These are phyloP conservation scores for Scaptomyza cyrtandrae DNA, from an alignment of 2,888 invertebrate genomes.

Conservation along the genomic window DNA sequence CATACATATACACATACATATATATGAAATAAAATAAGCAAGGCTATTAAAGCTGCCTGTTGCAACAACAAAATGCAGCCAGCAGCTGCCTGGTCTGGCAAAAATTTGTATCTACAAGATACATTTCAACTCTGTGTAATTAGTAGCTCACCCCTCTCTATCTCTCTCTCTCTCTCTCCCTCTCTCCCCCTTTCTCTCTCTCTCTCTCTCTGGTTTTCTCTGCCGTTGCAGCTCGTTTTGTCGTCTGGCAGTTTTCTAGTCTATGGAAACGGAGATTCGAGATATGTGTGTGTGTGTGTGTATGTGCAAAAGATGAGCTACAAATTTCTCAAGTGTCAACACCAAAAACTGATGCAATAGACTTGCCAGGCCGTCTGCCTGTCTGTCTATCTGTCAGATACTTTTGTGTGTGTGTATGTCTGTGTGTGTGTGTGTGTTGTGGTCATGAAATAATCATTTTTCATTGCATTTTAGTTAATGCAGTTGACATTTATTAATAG, in stretches of 20 bases:
- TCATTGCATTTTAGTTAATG: slow-evolving; percentile 74
- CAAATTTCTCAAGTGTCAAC: slow-evolving; percentile 85
- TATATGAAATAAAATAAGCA: slow-evolving; percentile 4
- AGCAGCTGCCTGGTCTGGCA: slow-evolving; percentile 16
- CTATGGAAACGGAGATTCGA: slow-evolving; percentile 60
- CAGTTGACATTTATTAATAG: slow-evolving; percentile 74
- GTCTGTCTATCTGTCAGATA: slow-evolving; percentile 47
- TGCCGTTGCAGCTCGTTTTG: slow-evolving; percentile 20
- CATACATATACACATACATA: slow-evolving; percentile 42
- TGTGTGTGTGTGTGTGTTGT: slow-evolving; percentile 36
- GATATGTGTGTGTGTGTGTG: slow-evolving; percentile 71
- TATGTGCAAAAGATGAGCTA: slow-evolving; percentile 80
- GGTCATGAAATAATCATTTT: slow-evolving; percentile 74
- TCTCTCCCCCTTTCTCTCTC: background rate
- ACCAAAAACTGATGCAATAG: slow-evolving; percentile 69
- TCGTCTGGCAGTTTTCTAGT: slow-evolving; percentile 65
- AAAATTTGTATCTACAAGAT: slow-evolving; percentile 49
- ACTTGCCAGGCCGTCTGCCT: slow-evolving; percentile 5
- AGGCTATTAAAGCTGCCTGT: slow-evolving; percentile 24
- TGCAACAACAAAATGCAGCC: slow-evolving; percentile 32
- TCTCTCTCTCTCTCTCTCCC: background rate
- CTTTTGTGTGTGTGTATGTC: slow-evolving; percentile 32
- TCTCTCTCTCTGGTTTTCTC: background rate
- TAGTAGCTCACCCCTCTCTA: slow-evolving; percentile 48
- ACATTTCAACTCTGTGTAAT: slow-evolving; percentile 59